Conservation (phyloP, 2,888 invertebrate species). For the Petrolisthes manimaculis region DNA sequence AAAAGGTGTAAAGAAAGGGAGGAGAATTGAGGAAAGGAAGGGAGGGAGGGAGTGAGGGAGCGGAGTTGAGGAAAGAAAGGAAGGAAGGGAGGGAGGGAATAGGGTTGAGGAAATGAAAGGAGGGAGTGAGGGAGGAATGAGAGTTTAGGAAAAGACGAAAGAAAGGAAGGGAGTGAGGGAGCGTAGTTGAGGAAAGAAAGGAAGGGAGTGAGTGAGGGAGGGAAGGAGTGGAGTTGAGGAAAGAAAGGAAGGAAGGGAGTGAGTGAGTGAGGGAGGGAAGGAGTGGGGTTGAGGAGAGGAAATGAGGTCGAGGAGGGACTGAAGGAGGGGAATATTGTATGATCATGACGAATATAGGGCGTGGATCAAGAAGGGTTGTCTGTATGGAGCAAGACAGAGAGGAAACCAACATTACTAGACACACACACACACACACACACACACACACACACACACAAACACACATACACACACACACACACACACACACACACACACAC, state of each 20-base stretch:
- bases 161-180: too few relatives aligned
- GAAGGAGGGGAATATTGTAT: neutral
- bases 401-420: neutral
- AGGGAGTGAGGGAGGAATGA: too few relatives aligned
- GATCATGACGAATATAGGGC: neutral
- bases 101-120: too few relatives aligned
- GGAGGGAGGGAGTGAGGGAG: too few relatives aligned
- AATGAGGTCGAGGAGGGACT: neutral
- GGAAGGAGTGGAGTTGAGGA: neutral
- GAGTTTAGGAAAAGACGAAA: too few relatives aligned
- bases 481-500: constrained; percentile 29
- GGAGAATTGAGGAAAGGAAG: too few relatives aligned
- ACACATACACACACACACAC: neutral
- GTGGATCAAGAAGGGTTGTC: neutral
- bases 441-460: constrained; percentile 3
- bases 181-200: too few relatives aligned
- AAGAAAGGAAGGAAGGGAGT: neutral
- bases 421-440: constrained; percentile 26
- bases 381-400: neutral
- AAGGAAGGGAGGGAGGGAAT: too few relatives aligned
- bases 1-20: too few relatives aligned
- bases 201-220: neutral
- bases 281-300: neutral
- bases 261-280: neutral
- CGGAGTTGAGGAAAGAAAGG: too few relatives aligned